Conservation (phyloP, 2,888 invertebrate genomes). For the Oscheius sp. region DNA sequence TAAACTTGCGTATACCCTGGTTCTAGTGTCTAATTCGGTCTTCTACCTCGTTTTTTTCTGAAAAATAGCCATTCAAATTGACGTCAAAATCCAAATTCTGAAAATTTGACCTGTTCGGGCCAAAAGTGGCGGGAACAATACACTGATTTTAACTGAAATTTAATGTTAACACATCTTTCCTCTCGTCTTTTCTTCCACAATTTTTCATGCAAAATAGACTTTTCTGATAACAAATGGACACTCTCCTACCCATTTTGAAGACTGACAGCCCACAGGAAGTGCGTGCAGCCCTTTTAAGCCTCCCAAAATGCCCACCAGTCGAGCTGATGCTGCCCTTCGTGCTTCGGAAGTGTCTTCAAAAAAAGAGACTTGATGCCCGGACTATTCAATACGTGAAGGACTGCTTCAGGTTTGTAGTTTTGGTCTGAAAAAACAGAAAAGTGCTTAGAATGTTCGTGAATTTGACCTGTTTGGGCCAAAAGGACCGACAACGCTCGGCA, state of each 20-base stretch:
- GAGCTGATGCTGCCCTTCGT: conserved; percentile 28
- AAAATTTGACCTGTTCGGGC: too few species aligned
- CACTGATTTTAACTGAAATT: too few species aligned
- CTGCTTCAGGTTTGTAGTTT: conserved; percentile 27
- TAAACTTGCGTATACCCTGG: too few species aligned
- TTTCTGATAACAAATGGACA: background rate
- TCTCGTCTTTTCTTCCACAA: background rate
- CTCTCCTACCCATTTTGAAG: background rate
- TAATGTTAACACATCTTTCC: background rate
- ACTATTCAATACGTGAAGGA: conserved; percentile 15
- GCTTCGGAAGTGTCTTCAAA: conserved; percentile 14
- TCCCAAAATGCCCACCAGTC: background rate
- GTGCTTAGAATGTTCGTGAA: conserved; percentile 8
- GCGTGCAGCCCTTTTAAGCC: background rate
- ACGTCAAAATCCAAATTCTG: too few species aligned
- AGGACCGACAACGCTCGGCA: conserved; percentile 6
- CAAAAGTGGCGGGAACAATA: too few species aligned
- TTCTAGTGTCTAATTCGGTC: too few species aligned
- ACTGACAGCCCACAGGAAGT: background rate
- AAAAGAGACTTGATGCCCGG: background rate
- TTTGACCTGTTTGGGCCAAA: conserved; percentile 5
- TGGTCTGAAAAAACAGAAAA: background rate
- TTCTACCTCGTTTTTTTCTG: too few species aligned
- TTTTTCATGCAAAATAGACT: background rate
- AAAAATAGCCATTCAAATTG: too few species aligned